These are phyloP conservation scores for Drosophila pruinosa DNA, from an alignment of 1,140 invertebrate species.

Conservation along the genomic window DNA sequence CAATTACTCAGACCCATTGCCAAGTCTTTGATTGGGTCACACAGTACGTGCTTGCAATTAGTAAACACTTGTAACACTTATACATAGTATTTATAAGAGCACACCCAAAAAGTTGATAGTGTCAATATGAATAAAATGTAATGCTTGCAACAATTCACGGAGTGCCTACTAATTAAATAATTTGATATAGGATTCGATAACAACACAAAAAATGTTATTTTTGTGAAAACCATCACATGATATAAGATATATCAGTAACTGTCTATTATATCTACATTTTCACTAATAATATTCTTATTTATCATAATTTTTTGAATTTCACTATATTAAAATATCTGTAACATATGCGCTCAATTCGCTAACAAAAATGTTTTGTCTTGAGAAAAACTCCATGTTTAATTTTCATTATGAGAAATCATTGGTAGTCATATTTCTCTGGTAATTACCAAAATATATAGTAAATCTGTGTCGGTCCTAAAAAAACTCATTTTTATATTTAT, in stretches of 20 bases:
- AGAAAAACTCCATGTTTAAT: not conserved
- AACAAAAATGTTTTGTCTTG: too few species aligned
- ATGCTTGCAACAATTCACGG: constrained; percentile 25
- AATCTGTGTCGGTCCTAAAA: not conserved
- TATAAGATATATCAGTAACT: too few species aligned
- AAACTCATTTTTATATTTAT: constrained; percentile 4
- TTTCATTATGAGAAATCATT: not conserved
- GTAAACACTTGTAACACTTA: constrained; percentile 16
- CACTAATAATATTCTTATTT: too few species aligned
- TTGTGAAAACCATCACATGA: not conserved
- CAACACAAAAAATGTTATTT: not conserved
- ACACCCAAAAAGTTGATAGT: constrained; percentile 15
- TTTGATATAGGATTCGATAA: constrained; percentile 1
- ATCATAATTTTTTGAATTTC: too few species aligned
- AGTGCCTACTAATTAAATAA: constrained; percentile 16
- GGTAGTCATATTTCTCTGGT: not conserved
- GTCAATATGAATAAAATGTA: constrained; percentile 40
- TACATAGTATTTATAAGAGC: constrained; percentile 8
- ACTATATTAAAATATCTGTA: too few species aligned
- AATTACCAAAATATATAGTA: not conserved
- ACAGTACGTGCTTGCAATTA: constrained; percentile 55
- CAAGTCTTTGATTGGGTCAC: constrained; percentile 25
- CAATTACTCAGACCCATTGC: constrained; percentile 10
- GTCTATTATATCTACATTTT: too few species aligned
- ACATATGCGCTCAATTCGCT: too few species aligned